A percentile compares a stretch with the other conserved stretches of the same genome.
Evolutionary conservation across 2,888 invertebrate genomes (phyloP).

Genomic region (Drosophila diplacantha): DNA sequence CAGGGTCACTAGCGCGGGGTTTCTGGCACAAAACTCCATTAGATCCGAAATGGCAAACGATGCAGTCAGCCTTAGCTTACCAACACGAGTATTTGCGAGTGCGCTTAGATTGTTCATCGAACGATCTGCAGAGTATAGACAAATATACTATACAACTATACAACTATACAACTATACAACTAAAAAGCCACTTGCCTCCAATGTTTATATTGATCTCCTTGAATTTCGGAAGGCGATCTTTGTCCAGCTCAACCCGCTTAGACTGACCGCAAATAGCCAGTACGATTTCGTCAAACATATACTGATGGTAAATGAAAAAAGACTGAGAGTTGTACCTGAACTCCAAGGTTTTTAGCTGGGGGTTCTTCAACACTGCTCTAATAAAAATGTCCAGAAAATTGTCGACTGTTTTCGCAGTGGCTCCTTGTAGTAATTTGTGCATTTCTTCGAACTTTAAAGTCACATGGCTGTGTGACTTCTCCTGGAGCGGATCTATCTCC

Average conservation of each 20-base stretch:
- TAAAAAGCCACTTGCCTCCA: neutral
- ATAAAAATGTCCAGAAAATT: neutral
- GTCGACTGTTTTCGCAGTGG: slow-evolving; percentile 1
- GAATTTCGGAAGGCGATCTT: neutral
- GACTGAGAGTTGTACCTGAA: neutral
- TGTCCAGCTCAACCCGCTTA: neutral
- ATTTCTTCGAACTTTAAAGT: neutral
- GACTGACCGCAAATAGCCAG: slow-evolving; percentile 1
- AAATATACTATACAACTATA: too few species aligned
- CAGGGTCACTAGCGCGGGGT: slow-evolving; percentile 1
- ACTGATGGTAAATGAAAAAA: neutral
- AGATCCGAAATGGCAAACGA: slow-evolving; percentile 13
- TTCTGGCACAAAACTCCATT: slow-evolving; percentile 7
- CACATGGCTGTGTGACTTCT: neutral
- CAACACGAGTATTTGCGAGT: neutral
- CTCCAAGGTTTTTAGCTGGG: neutral
- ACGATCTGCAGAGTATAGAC: neutral
- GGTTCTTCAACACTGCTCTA: slow-evolving; percentile 1
- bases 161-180: too few species aligned
- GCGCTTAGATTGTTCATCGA: neutral
- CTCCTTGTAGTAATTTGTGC: neutral
- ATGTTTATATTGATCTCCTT: slow-evolving; percentile 8
- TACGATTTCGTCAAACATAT: slow-evolving; percentile 13
- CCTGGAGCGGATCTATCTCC: slow-evolving; percentile 1
- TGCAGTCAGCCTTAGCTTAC: slow-evolving; percentile 12